Conservation (phyloP, 2,113 vertebrate genomes). For the Sylvilagus bachmani region DNA sequence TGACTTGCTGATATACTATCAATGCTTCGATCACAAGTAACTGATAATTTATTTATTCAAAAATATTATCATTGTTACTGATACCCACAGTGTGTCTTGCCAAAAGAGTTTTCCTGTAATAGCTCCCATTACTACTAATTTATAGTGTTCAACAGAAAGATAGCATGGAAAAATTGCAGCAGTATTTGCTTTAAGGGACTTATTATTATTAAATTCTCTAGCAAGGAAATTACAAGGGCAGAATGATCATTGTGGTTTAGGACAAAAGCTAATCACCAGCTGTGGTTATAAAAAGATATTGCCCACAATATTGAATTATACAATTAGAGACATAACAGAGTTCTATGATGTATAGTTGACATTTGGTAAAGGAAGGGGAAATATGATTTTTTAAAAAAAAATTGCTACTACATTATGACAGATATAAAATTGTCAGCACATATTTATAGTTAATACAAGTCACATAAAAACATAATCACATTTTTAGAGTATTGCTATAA, state of each 20-base stretch:
- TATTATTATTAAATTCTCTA: neutral
- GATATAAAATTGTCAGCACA: slow-evolving; percentile 38
- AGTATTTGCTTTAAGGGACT: neutral
- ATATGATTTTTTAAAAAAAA: neutral
- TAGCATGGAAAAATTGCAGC: neutral
- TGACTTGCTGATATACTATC: neutral
- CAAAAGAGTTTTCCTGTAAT: neutral
- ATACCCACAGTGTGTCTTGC: neutral
- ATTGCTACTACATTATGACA: neutral
- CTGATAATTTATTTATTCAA: neutral
- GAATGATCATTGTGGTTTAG: neutral
- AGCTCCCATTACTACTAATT: slow-evolving; percentile 9
- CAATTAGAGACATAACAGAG: neutral
- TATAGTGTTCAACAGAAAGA: neutral
- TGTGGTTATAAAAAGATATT: neutral
- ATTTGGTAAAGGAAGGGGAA: neutral
- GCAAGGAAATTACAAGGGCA: neutral
- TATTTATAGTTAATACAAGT: slow-evolving; percentile 28
- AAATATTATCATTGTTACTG: neutral
- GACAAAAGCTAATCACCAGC: neutral
- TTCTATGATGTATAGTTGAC: neutral
- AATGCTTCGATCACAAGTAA: neutral
- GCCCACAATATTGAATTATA: neutral
- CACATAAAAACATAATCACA: slow-evolving; percentile 54
- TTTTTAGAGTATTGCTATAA: slow-evolving; percentile 4